Conservation (phyloP, 2,888 invertebrate genomes). For the Harpalus rufipes region DNA sequence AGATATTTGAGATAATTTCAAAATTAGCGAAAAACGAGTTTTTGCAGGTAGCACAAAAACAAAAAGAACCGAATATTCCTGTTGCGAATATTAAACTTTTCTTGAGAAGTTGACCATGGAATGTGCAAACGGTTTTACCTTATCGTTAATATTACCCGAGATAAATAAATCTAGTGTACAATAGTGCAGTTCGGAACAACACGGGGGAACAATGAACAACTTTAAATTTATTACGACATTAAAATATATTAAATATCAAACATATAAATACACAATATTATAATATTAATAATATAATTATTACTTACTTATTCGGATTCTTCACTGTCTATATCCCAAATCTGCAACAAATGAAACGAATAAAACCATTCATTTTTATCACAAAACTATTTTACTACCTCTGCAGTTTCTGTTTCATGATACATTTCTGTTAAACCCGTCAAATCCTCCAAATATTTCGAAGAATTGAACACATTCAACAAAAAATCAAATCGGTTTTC, state of each 20-base stretch:
- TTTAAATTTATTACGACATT: background rate
- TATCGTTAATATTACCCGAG: too few species aligned
- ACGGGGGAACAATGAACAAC: background rate
- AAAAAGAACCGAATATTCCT: too few species aligned
- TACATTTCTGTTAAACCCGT: constrained; percentile 87
- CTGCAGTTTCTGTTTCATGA: constrained; percentile 80
- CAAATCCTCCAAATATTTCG: constrained; percentile 90
- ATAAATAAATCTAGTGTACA: too few species aligned
- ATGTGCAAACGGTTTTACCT: too few species aligned
- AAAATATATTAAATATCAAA: background rate
- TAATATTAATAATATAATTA: constrained; percentile 22
- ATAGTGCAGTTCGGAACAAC: too few species aligned
- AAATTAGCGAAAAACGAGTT: too few species aligned
- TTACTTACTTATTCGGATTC: constrained; percentile 43
- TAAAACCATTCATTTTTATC: background rate
- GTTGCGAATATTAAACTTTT: too few species aligned
- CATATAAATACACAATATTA: constrained; percentile 21
- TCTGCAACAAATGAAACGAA: constrained; percentile 69
- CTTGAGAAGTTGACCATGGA: too few species aligned
- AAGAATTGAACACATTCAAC: constrained; percentile 88
- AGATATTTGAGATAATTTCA: too few species aligned
- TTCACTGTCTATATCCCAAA: constrained; percentile 71
- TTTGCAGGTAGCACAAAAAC: too few species aligned
- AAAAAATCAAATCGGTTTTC: constrained; percentile 85
- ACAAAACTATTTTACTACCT: constrained; percentile 74